Base-by-base conservation (phyloP, 2,113 vertebrate species). In the Thryonomys swinderianus region DNA sequence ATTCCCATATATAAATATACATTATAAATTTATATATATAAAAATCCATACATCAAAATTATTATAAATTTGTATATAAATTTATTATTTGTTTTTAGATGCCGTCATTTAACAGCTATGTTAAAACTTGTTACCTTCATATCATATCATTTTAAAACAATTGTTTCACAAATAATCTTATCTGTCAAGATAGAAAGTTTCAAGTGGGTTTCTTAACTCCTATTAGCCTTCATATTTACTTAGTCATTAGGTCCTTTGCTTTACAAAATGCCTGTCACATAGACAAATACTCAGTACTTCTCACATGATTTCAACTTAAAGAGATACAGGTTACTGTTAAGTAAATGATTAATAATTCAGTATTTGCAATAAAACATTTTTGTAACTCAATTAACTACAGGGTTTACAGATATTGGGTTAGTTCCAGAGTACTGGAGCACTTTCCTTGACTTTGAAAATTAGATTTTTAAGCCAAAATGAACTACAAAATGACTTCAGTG, bases 71-170 rank as follows among this genome's bases (percentile, higher is more conserved):
- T n/a, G n/a, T n/a, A n/a, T n/a, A n/a, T n/a, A n/a, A n/a, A n/a
- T n/a, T n/a, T n/a, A n/a, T n/a, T 20, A 37, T 30, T 40, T n/a
- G 32, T 13, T 62, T 4, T 80, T 37, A 81, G 34, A 27, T 55
- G 45, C 61, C 40, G 64, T 57, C 30, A 30, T 12, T 40, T 34
- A 32, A 42, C 12, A 51, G 18, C 30, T 7, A 66, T 11, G 23
- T 12, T 66, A 55, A 73, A 42, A 57, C 9, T 57, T 84, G 48
- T 8, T 79, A 1, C n/a, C 45, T 67, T 62, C 6, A 30, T 53
- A 67, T 30, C 17, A 85, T n/a, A n/a, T n/a, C n/a, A n/a, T n/a
- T 87, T 90, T 93, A 37, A 85, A 83, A 86, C 79, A 92, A 76
- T 78, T 94, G 76, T 89, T 74, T 88, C 37, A 34, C 51, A 37